phyloP scores from a whole-genome alignment of 2,888 invertebrate species.

The Mechanitis messenoides region DNA sequence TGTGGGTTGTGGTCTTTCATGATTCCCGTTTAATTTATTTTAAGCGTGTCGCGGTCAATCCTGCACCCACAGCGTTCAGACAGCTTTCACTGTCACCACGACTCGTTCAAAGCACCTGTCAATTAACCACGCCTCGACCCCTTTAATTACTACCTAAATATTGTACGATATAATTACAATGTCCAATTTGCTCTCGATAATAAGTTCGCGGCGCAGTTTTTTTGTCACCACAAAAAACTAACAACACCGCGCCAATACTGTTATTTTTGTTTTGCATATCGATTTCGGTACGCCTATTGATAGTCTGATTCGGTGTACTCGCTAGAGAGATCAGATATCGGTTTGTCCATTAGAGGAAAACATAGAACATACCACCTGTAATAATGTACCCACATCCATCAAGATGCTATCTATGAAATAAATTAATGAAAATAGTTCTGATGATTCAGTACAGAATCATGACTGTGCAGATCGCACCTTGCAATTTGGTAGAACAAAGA shows the following conservation, averaged over 20 bases:
- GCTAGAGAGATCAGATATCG: conserved; percentile 46
- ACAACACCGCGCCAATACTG: conserved; percentile 63
- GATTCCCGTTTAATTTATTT: conserved; percentile 37
- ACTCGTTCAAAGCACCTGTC: conserved; percentile 41
- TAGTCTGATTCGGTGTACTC: conserved; percentile 40
- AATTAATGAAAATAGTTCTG: conserved; percentile 68
- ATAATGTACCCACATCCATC: conserved; percentile 65
- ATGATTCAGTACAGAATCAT: conserved; percentile 53
- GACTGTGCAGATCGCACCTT: conserved; percentile 55
- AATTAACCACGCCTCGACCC: conserved; percentile 45
- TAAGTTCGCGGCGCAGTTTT: conserved; percentile 54
- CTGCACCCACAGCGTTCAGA: conserved; percentile 30
- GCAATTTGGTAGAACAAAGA: conserved; percentile 45
- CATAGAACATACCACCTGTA: conserved; percentile 64
- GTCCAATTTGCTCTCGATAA: conserved; percentile 63
- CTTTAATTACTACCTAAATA: conserved; percentile 57
- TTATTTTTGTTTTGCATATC: conserved; percentile 69
- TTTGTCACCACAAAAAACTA: conserved; percentile 55
- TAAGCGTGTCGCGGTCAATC: conserved; percentile 44
- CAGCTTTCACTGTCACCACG: conserved; percentile 34
- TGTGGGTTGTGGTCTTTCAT: conserved; percentile 57
- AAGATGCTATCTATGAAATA: conserved; percentile 69
- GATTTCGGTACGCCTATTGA: conserved; percentile 54
- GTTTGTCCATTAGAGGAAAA: conserved; percentile 66
- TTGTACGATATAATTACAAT: conserved; percentile 58